Percentiles rank a stretch among this genome's conserved stretches.
Evolutionary conservation across 2,888 invertebrate species (phyloP).

Genomic region (Leucoptera coffeella): DNA sequence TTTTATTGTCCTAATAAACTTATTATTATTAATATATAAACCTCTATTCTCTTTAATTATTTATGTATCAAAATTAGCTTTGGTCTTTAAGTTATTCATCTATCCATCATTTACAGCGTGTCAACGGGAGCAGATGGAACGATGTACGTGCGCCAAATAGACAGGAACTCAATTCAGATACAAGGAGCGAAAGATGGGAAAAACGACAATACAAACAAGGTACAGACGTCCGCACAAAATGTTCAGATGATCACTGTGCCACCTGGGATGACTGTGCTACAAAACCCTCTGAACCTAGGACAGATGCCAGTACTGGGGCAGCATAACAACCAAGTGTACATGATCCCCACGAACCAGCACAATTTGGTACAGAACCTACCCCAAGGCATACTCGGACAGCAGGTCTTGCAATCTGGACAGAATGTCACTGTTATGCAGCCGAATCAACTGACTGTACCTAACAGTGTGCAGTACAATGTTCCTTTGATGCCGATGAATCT

Average conservation of each 20-base stretch:
- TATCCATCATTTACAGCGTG: slow-evolving; percentile 25
- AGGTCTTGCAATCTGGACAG: slow-evolving; percentile 31
- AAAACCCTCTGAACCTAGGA: slow-evolving; percentile 33
- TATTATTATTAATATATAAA: too few species aligned
- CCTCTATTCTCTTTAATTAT: too few species aligned
- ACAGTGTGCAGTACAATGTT: slow-evolving; percentile 37
- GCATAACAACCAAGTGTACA: slow-evolving; percentile 38
- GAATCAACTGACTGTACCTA: slow-evolving; percentile 32
- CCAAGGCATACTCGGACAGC: slow-evolving; percentile 27
- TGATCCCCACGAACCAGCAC: slow-evolving; percentile 38
- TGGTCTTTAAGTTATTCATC: too few species aligned
- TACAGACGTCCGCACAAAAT: slow-evolving; percentile 31
- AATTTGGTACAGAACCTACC: slow-evolving; percentile 28
- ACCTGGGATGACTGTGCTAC: slow-evolving; percentile 39
- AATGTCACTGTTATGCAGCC: slow-evolving; percentile 44
- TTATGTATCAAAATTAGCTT: too few species aligned
- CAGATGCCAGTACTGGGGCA: slow-evolving; percentile 37
- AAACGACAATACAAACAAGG: slow-evolving; percentile 24
- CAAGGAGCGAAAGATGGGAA: slow-evolving; percentile 32
- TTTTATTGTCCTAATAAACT: too few species aligned
- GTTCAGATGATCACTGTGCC: slow-evolving; percentile 45
- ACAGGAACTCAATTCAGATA: slow-evolving; percentile 35
- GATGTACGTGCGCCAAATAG: slow-evolving; percentile 42
- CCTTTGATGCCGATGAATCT: slow-evolving; percentile 41
- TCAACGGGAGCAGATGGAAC: slow-evolving; percentile 30